phyloP scores from a whole-genome alignment of 2,113 vertebrate species.

The Pica pica region DNA sequence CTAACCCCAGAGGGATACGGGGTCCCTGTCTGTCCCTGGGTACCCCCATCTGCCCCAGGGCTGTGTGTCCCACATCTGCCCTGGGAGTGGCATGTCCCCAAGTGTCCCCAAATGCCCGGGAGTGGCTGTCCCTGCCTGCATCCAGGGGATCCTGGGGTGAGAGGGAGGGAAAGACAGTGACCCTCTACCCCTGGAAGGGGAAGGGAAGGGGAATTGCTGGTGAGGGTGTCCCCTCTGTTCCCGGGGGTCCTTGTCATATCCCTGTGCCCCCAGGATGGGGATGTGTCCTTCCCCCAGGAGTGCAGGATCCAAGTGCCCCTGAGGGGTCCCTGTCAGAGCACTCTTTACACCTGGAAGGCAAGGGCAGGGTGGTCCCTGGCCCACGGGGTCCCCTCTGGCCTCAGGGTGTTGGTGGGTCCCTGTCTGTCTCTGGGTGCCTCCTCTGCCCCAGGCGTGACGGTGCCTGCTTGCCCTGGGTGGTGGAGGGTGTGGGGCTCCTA shows the following conservation, averaged over 20 bases:
- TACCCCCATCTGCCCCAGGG: background rate
- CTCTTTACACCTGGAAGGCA: background rate
- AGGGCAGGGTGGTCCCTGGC: background rate
- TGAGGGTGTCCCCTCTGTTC: background rate
- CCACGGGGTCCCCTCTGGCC: background rate
- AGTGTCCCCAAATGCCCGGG: background rate
- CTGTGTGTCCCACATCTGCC: background rate
- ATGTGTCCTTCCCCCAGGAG: background rate
- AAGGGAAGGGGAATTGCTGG: background rate
- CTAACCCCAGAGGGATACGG: background rate
- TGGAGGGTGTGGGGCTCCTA: background rate
- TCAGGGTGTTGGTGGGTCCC: background rate
- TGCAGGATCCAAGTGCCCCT: background rate
- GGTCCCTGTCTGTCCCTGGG: background rate
- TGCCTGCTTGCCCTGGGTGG: background rate
- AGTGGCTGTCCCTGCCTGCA: background rate
- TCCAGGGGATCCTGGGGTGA: background rate
- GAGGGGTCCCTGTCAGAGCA: background rate
- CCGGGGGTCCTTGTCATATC: background rate
- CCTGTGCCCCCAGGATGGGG: background rate
- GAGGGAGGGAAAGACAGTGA: no score
- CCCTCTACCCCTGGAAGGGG: background rate
- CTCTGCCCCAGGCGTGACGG: background rate
- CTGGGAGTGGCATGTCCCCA: background rate
- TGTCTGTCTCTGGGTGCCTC: background rate